phyloP scores from a whole-genome alignment of 2,888 invertebrate genomes.

The Pollenia amentaria region DNA sequence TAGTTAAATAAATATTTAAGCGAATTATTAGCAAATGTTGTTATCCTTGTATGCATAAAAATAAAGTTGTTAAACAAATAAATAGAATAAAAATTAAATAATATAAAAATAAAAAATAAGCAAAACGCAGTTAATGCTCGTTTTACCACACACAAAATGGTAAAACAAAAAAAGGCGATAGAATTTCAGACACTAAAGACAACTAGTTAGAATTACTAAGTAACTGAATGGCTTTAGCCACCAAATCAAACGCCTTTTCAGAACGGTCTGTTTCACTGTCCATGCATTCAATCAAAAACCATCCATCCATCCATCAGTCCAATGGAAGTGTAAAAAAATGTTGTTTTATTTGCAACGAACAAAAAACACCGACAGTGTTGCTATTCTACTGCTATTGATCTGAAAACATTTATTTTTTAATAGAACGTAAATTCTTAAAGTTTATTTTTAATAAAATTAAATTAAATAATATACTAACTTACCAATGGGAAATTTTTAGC shows the following conservation, averaged over 20 bases:
- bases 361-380: neutral
- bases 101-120: constrained; percentile 1
- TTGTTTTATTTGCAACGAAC: neutral
- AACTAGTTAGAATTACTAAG: constrained; percentile 49
- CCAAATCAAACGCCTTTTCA: constrained; percentile 15
- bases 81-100: constrained; percentile 22
- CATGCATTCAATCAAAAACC: constrained; percentile 32
- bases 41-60: constrained; percentile 68
- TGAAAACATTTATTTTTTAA: no score
- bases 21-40: constrained; percentile 66
- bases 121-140: constrained; percentile 36
- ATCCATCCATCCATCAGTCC: constrained; percentile 39
- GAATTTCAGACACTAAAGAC: constrained; percentile 18
- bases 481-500: no score
- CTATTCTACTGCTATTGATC: no score
- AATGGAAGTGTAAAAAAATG: neutral
- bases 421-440: no score
- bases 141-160: constrained; percentile 7
- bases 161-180: constrained; percentile 10
- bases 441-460: no score
- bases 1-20: constrained; percentile 49
- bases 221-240: neutral
- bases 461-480: no score
- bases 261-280: neutral
- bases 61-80: constrained; percentile 62